Evolutionary conservation across 2,888 invertebrate genomes (phyloP), one percentile per base, ranked within the genome.

Genomic region (Dinocampus coccinellae): DNA sequence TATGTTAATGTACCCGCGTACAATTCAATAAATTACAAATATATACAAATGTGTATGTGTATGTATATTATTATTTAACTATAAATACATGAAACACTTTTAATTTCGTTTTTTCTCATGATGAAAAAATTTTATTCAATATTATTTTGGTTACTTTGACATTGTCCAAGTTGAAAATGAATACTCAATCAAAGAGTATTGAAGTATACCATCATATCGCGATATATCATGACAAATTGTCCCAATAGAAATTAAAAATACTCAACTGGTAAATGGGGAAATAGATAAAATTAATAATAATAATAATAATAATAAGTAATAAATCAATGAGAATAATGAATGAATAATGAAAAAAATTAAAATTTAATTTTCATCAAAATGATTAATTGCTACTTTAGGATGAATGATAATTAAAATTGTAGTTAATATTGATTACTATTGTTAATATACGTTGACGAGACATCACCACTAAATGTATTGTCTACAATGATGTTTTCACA

Each of bases 1-100:
- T 82, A 83, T 83, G 83, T 80, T 83, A 83, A 83, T 83, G 76
- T 70, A 67, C 73, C 55, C 55, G 69, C 72, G 74, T 24, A 36
- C 36, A 62, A 11, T 36, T 7, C 24, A 62, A 62, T 3, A 7
- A 39, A 39, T 62, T 69, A n/a, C 58, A 73, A 66, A 71, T 72
- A 73, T 29, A 29, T n/a, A n/a, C 7, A 29, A 29, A 7, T 3
- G 29, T 29, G 29, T 29, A 29, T 29, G 29, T 29, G 7, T 39
- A 39, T 47, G 16, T 47, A 16, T 47, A 16, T 67, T n/a, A n/a
- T 60, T 13, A 11, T 11, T 3, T 53, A 13, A n/a, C 9, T 11
- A 11, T 36, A 9, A 9, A 26, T 24, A 52, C 42, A 29, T 16
- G 3, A 16, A 20, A 4, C 0, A 16, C 13, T 20, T 16, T 29